These are phyloP conservation scores for Lonchura striata DNA, from an alignment of 2,113 vertebrate species.

Conservation along the genomic window DNA sequence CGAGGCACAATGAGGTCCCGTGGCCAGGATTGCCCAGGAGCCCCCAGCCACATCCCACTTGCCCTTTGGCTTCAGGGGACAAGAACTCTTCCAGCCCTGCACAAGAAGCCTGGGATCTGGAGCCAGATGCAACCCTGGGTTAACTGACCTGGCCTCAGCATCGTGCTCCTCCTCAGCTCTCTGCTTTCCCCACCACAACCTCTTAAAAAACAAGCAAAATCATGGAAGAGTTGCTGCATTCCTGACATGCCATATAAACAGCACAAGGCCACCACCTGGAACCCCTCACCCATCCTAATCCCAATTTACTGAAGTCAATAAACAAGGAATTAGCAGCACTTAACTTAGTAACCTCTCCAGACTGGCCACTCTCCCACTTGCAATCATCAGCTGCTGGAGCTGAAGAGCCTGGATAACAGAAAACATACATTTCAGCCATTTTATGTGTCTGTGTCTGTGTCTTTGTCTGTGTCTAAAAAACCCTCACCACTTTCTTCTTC, in stretches of 20 bases:
- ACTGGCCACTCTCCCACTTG: neutral
- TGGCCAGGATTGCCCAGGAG: neutral
- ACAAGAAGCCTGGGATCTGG: neutral
- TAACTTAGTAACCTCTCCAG: neutral
- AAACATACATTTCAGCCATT: neutral
- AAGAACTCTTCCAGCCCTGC: neutral
- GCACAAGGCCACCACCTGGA: neutral
- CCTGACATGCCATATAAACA: neutral
- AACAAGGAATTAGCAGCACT: constrained; percentile 24
- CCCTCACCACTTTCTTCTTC: neutral
- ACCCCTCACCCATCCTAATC: neutral
- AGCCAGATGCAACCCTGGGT: neutral
- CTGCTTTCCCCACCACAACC: neutral
- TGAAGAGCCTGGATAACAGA: neutral
- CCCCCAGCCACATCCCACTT: accelerated
- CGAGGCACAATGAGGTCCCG: accelerated
- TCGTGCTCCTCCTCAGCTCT: neutral
- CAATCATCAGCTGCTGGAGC: neutral
- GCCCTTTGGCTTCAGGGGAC: neutral
- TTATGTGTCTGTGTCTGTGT: neutral
- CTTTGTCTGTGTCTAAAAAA: neutral
- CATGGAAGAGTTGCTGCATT: neutral
- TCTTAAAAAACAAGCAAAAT: neutral
- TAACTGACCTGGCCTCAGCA: neutral
- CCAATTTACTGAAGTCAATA: neutral